Conservation (phyloP, 2,113 vertebrate genomes). For the Otolemur garnettii region DNA sequence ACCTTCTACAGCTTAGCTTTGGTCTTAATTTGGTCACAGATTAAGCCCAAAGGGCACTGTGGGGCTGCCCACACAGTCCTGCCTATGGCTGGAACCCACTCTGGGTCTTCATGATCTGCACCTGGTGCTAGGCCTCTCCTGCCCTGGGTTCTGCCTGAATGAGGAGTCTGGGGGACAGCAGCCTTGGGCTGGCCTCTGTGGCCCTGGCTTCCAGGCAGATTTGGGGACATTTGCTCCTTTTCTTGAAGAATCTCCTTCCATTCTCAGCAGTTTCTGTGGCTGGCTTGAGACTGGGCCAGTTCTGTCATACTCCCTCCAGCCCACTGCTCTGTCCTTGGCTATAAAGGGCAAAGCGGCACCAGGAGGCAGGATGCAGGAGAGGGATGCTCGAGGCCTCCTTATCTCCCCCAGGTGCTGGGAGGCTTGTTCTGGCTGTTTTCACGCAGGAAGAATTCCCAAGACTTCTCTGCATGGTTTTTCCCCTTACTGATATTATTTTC, state of each 20-base stretch:
- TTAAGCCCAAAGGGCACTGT: background rate
- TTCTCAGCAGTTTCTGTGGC: fast-evolving
- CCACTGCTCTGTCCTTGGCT: background rate
- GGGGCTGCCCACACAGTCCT: fast-evolving
- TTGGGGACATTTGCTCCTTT: background rate
- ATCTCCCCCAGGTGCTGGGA: conserved; percentile 75
- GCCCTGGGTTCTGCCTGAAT: fast-evolving
- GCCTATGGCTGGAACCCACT: no score
- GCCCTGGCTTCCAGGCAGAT: background rate
- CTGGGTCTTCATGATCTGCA: fast-evolving
- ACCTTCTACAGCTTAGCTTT: fast-evolving
- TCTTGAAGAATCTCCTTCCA: background rate
- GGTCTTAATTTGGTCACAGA: background rate
- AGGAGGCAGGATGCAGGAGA: background rate
- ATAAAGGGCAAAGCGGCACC: background rate
- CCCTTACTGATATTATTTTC: conserved; percentile 70
- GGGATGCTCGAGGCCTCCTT: conserved; percentile 55
- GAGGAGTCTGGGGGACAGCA: background rate
- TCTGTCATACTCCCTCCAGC: background rate
- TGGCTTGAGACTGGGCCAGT: fast-evolving
- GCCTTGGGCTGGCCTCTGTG: background rate
- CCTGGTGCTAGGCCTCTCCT: fast-evolving
- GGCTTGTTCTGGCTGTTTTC: conserved; percentile 55
- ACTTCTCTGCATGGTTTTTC: conserved; percentile 64
- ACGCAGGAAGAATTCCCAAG: conserved; percentile 71